Evolutionary conservation across 2,797 vertebrate species (phyloP).

Genomic region (Oceanodroma leucorhoa): DNA sequence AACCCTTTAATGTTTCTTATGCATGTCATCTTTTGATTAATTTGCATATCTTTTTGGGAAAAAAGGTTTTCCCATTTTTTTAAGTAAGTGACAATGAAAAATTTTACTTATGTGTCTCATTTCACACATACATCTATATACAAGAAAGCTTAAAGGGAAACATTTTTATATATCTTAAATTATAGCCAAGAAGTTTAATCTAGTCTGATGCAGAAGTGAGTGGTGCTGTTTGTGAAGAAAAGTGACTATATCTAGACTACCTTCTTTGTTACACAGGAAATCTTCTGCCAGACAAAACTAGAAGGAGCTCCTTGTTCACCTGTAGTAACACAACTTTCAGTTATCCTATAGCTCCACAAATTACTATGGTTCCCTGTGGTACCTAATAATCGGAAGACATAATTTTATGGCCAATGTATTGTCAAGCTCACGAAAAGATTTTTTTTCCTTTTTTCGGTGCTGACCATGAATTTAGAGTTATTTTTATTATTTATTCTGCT

Average conservation of each 20-base stretch:
- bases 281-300: neutral
- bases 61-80: neutral
- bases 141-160: neutral
- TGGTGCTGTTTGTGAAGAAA: neutral
- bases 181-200: neutral
- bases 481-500: neutral
- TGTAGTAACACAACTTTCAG: neutral
- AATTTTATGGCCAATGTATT: rapidly evolving
- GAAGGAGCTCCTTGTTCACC: neutral
- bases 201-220: neutral
- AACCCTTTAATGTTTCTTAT: neutral
- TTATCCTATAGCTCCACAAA: neutral
- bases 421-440: neutral
- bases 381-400: neutral
- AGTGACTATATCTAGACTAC: neutral
- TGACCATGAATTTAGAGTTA: neutral
- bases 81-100: neutral
- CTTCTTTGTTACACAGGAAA: neutral
- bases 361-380: neutral
- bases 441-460: rapidly evolving
- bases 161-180: neutral
- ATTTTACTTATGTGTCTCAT: neutral
- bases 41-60: neutral
- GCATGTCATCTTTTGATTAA: neutral
- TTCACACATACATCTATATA: neutral